A percentile compares a stretch with the other conserved stretches of the same genome.
Conservation (phyloP, 2,888 invertebrate species). For the Apamea epomidion region DNA sequence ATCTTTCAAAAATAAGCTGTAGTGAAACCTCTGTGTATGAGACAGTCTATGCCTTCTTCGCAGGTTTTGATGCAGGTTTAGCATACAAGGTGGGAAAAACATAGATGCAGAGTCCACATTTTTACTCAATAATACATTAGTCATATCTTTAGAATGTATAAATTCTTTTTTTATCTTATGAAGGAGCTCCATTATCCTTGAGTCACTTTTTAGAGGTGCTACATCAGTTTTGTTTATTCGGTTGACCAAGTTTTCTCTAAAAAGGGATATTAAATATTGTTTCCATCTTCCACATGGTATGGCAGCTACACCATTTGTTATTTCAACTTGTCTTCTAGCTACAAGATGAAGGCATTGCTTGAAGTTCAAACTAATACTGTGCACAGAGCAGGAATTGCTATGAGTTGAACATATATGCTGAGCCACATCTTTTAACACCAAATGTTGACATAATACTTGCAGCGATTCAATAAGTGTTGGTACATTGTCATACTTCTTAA, state of each 20-base stretch:
- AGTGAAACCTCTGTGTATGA: constrained; percentile 92
- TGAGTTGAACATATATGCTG: constrained; percentile 79
- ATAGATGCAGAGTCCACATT: constrained; percentile 84
- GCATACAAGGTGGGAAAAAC: constrained; percentile 92
- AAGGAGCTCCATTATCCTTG: constrained; percentile 80
- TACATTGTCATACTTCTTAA: constrained; percentile 73
- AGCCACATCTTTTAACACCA: constrained; percentile 80
- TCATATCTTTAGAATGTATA: constrained; percentile 61
- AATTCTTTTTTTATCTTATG: constrained; percentile 73
- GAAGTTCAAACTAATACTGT: constrained; percentile 88
- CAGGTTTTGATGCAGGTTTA: constrained; percentile 90
- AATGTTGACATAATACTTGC: constrained; percentile 77
- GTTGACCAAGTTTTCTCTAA: constrained; percentile 81
- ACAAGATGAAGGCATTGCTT: constrained; percentile 89
- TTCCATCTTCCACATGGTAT: constrained; percentile 91
- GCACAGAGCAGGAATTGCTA: constrained; percentile 70
- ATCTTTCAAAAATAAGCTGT: constrained; percentile 93
- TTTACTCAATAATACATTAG: constrained; percentile 72
- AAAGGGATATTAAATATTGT: constrained; percentile 85
- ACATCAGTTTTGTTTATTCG: constrained; percentile 77
- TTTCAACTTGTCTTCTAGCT: constrained; percentile 86
- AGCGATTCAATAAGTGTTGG: constrained; percentile 73
- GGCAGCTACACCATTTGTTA: constrained; percentile 87
- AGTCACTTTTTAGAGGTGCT: constrained; percentile 76
- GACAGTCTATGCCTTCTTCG: constrained; percentile 91